Conservation (phyloP, 2,888 invertebrate genomes). For the Dasysyrphus tricinctus region DNA sequence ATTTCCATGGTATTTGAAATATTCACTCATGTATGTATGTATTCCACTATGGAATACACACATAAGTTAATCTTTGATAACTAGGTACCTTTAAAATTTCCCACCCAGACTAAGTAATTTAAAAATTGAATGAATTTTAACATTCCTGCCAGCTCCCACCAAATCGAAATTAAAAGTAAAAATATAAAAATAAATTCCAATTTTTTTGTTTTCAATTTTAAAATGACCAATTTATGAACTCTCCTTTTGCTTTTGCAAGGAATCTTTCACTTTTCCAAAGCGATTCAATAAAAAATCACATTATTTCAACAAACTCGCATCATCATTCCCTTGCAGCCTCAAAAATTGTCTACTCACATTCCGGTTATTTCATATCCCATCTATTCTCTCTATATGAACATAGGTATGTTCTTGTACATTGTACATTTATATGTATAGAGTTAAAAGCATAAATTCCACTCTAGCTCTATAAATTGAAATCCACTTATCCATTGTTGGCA, state of each 20-base stretch:
- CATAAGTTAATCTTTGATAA: too few relatives aligned
- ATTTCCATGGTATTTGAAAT: too few relatives aligned
- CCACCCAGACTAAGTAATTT: neutral
- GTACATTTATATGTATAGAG: constrained; percentile 9
- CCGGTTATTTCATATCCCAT: neutral
- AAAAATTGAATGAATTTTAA: neutral
- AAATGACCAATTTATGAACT: neutral
- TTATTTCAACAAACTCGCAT: neutral
- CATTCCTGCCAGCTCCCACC: neutral
- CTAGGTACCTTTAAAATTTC: too few relatives aligned
- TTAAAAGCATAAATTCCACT: constrained; percentile 46
- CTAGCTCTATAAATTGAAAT: constrained; percentile 61
- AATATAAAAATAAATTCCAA: neutral
- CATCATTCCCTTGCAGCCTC: neutral
- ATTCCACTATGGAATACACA: too few relatives aligned
- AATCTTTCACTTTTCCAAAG: neutral
- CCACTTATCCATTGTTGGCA: constrained; percentile 59
- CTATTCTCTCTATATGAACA: neutral
- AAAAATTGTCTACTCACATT: constrained; percentile 13
- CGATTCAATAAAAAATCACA: constrained; percentile 1
- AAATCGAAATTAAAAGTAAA: neutral
- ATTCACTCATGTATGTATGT: too few relatives aligned
- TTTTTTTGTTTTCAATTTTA: neutral
- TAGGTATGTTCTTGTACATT: neutral
- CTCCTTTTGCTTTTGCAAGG: neutral